Conservation (phyloP, 2,797 vertebrate species). For the Glossophaga mutica region DNA sequence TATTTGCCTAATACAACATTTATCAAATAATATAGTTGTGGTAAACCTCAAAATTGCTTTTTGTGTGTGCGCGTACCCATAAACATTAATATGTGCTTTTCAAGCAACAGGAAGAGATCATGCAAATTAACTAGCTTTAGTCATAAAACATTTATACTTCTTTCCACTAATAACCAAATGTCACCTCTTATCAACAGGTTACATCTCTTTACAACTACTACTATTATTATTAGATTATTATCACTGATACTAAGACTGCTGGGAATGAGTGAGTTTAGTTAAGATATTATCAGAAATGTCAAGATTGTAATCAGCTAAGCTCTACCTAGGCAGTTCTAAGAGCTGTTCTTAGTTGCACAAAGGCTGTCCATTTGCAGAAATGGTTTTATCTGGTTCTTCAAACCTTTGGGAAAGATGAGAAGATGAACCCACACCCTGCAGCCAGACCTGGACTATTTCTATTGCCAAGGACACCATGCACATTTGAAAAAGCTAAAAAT, state of each 20-base stretch:
- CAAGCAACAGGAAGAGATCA: neutral
- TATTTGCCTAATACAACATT: neutral
- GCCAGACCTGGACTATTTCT: neutral
- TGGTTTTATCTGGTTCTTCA: neutral
- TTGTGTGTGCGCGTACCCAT: neutral
- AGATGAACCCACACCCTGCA: neutral
- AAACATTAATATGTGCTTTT: slow-evolving; percentile 9
- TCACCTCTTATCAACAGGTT: neutral
- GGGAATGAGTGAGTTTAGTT: neutral
- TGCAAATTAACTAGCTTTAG: slow-evolving; percentile 20
- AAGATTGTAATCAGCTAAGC: neutral
- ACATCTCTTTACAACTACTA: neutral
- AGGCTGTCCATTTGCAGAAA: neutral
- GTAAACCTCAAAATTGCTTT: slow-evolving; percentile 25
- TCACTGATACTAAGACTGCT: neutral
- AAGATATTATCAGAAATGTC: neutral
- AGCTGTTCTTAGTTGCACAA: neutral
- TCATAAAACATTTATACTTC: neutral
- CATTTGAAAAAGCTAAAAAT: slow-evolving; percentile 62
- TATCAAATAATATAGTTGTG: neutral
- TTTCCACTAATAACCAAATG: neutral
- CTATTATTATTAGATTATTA: neutral
- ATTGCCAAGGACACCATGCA: neutral
- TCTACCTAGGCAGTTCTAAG: neutral
- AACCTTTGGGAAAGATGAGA: neutral